phyloP scores from a whole-genome alignment of 2,888 invertebrate genomes.

The Eupeodes luniger region DNA sequence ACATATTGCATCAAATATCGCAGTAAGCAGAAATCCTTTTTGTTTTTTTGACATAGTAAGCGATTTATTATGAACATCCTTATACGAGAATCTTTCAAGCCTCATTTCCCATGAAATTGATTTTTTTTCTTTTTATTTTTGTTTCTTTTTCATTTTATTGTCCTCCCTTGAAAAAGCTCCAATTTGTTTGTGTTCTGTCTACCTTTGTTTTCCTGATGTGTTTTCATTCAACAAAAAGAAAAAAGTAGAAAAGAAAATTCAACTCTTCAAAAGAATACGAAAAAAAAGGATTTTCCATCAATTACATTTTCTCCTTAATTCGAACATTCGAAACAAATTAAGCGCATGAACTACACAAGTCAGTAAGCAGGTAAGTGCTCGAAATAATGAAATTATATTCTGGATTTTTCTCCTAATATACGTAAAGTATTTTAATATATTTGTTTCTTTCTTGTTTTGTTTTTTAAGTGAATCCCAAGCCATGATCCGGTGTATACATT shows the following conservation, averaged over 20 bases:
- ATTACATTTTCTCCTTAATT: constrained; percentile 37
- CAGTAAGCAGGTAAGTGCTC: constrained; percentile 30
- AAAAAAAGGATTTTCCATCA: constrained; percentile 35
- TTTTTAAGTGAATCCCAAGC: not conserved
- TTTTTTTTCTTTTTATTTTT: no score
- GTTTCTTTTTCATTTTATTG: not conserved
- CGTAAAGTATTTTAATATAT: not conserved
- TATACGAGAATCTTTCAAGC: no score
- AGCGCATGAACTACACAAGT: constrained; percentile 28
- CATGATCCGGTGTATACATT: not conserved
- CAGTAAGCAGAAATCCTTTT: no score
- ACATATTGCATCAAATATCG: no score
- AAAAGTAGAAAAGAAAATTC: not conserved
- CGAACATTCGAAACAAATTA: constrained; percentile 32
- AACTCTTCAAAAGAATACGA: not conserved
- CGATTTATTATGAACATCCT: no score
- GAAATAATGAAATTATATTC: constrained; percentile 20
- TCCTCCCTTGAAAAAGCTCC: not conserved
- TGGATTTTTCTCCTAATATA: not conserved
- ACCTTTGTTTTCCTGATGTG: not conserved
- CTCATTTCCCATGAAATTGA: no score
- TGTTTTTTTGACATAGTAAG: no score
- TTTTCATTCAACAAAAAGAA: constrained; percentile 4
- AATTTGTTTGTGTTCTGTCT: not conserved
- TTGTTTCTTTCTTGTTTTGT: not conserved